Percentiles rank a stretch among this genome's conserved stretches.
These are phyloP conservation scores for Glaucomys volans DNA, from an alignment of 2,113 vertebrate genomes.

Conservation along the genomic window DNA sequence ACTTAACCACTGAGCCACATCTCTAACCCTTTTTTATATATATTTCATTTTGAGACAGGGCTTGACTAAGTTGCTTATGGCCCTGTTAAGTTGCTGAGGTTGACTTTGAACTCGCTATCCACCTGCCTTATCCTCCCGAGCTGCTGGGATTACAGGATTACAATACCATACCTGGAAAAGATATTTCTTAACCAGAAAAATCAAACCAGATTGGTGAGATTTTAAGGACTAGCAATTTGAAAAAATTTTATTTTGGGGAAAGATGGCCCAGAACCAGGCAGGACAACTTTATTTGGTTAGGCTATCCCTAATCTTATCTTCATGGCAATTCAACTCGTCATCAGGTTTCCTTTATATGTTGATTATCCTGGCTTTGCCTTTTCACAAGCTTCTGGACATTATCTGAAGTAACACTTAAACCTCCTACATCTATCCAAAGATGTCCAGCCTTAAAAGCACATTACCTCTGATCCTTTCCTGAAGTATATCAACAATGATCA, in stretches of 20 bases:
- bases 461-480: background rate
- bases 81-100: too few species aligned
- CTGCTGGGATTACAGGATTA: too few species aligned
- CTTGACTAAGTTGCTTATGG: too few species aligned
- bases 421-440: background rate
- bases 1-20: too few species aligned
- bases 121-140: too few species aligned
- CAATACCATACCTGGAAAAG: too few species aligned
- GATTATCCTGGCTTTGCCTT: background rate
- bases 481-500: background rate
- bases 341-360: background rate
- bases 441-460: background rate
- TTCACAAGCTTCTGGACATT: background rate
- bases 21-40: too few species aligned
- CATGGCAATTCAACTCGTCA: background rate
- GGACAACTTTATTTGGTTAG: background rate
- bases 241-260: background rate
- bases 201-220: background rate
- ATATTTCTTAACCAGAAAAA: background rate
- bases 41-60: too few species aligned
- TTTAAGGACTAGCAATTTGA: background rate
- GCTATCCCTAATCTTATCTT: background rate
- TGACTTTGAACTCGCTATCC: too few species aligned
- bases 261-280: background rate
- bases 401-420: background rate